Base-by-base conservation (phyloP, 2,888 invertebrate species). In the Chromoteleia sp. region DNA sequence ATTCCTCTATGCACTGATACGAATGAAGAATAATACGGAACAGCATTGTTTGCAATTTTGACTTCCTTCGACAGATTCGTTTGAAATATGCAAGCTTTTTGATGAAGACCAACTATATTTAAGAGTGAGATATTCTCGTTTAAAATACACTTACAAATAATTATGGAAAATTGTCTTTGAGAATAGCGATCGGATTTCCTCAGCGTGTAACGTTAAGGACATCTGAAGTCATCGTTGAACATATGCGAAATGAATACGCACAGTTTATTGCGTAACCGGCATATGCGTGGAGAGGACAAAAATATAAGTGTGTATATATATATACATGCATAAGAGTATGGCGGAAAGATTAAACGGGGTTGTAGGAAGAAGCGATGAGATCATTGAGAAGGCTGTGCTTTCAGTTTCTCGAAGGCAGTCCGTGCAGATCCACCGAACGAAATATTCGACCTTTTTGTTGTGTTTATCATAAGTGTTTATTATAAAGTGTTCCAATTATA, bases 341-440 rank as follows among this genome's bases (percentile, higher is more conserved):
- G 84, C 83, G 83, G 84, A 87, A 86, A 86, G 87, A 88, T 89
- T 85, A 85, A 83, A 85, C 82, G 82, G 83, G 87, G 86, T 83
- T 87, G 87, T 86, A 85, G 86, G 86, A 86, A 85, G 86, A 85
- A 85, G 82, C 85, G 88, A 87, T 90, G 90, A 90, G 87, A 86
- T 90, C 90, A 90, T 88, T 87, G 77, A 58, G 65, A 82, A 61
- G n/a, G 81, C 83, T 77, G 76, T 17, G 74, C 68, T 29, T 33
- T 52, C 68, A 30, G 61, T 45, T 54, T 29, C 33, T 50, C 63
- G 33, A 50, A 63, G 59, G 65, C 87, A 89, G 89, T 89, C 87
- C 84, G 84, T 86, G 84, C 86, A 86, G 87, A 86, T 88, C 87
- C 86, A 84, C 84, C 85, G 85, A 83, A 81, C 86, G 85, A 85